These are phyloP conservation scores for Sympetrum striolatum DNA, from an alignment of 2,888 invertebrate species.

Conservation along the genomic window DNA sequence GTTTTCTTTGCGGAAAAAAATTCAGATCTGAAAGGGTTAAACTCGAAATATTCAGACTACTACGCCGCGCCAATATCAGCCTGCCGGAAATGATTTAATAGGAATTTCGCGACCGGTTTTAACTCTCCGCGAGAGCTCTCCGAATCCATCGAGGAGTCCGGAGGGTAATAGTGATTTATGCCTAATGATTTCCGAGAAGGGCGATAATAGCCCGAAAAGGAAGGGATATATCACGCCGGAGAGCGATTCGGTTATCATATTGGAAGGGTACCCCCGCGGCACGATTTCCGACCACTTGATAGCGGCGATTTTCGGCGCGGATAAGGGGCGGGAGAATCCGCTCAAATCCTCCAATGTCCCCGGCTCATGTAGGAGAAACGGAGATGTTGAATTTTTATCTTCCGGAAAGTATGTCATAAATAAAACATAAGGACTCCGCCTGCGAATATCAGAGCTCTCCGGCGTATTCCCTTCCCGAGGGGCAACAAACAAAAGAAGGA, in stretches of 20 bases:
- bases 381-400: background rate
- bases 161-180: background rate
- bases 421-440: background rate
- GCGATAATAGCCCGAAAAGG: no score
- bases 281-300: background rate
- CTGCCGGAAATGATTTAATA: background rate
- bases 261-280: background rate
- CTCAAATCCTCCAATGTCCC: background rate
- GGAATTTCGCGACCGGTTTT: background rate
- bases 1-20: no score
- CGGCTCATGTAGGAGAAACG: background rate
- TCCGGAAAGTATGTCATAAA: background rate
- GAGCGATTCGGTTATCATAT: no score
- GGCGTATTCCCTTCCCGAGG: background rate
- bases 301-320: background rate
- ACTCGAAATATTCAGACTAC: background rate
- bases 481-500: background rate
- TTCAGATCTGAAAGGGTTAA: no score
- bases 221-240: no score
- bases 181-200: background rate
- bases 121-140: background rate
- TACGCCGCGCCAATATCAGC: background rate
- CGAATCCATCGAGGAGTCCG: background rate
- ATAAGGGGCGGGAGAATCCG: background rate
- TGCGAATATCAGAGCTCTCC: background rate